Base-by-base conservation (phyloP, 2,888 invertebrate genomes). In the Epinotia nisella region DNA sequence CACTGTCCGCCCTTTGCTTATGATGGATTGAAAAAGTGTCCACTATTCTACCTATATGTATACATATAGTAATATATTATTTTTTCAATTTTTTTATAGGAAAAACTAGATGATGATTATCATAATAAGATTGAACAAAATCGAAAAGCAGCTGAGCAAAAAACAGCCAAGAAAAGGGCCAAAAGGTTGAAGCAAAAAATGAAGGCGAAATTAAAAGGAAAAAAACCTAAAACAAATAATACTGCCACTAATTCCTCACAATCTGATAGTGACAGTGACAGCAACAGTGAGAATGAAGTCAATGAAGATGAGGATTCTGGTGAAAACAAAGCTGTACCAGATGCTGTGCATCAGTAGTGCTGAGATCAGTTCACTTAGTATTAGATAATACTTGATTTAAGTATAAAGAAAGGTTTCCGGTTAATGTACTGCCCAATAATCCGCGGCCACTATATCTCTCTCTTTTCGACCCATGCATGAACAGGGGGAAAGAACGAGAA, bases 141-240 rank as follows among this genome's bases (percentile, higher is more conserved):
- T 85, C 94, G 90, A 79, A 94, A 85, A 81, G 89, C 89, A 79
- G 96, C 97, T 11, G 98, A 98, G 78, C 96, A 96, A 81, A 95
- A 94, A 84, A 98, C 98, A 4, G 97, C 98, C 0, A 99, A 98
- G 84, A 99, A 98, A 86, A 94, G 99, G 79, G 97, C 97, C 0
- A 99, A 99, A 86, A 95, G 99, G 66, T 85, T 96, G 71, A 98
- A 97, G 85, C 96, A 95, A 84, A 98, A 97, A 83, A 94, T 85
- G 79, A 89, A 87, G 78, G 83, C 87, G 3, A 92, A 90, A 78
- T 72, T 83, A 19, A 91, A 90, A 79, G 83, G 76, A 7, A 95
- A 85, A 94, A 91, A 87, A 77, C 78, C 85, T n/a, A 92, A 91
- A 78, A 78, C 75, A 49, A 83, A 82, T 60, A 83, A 79, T 66